Evolutionary conservation across 1,140 invertebrate species (phyloP).

Genomic region (Monomorium pharaonis): DNA sequence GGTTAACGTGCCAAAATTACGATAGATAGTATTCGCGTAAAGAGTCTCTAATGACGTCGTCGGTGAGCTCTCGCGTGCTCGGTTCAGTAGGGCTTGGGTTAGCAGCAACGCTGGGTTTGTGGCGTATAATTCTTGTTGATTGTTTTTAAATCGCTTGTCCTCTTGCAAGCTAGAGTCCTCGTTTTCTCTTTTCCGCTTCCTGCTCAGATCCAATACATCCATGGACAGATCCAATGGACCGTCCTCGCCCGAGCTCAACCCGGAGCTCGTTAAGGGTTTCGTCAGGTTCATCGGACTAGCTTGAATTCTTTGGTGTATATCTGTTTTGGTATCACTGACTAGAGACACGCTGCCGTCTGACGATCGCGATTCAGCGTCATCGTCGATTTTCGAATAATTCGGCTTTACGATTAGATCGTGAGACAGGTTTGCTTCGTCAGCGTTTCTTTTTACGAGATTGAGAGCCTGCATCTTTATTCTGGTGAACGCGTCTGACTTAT

Average conservation of each 20-base stretch:
- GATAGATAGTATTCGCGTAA: conserved; percentile 85
- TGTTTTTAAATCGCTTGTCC: conserved; percentile 40
- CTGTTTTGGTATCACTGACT: conserved; percentile 82
- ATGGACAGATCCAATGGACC: conserved; percentile 91
- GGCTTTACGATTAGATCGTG: conserved; percentile 49
- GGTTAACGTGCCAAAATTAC: conserved; percentile 84
- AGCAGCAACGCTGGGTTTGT: conserved; percentile 83
- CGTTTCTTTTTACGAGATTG: conserved; percentile 51
- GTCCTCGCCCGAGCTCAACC: conserved; percentile 79
- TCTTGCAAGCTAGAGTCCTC: conserved; percentile 55
- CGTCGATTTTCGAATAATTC: conserved; percentile 69
- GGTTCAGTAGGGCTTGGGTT: conserved; percentile 87
- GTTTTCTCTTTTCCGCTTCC: conserved; percentile 83
- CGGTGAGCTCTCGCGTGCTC: conserved; percentile 80
- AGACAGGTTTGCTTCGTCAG: conserved; percentile 15
- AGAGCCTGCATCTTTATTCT: conserved; percentile 59
- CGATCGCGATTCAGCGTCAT: conserved; percentile 79
- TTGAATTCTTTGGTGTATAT: conserved; percentile 82
- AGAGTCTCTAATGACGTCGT: conserved; percentile 83
- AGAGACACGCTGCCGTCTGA: conserved; percentile 80
- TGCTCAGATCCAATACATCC: conserved; percentile 95
- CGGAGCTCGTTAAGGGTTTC: conserved; percentile 40
- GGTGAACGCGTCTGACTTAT: conserved; percentile 43
- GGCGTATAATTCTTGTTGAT: conserved; percentile 83
- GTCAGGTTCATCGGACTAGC: conserved; percentile 80